Conservation (phyloP, 1,140 invertebrate genomes). For the Hestina assimilis region DNA sequence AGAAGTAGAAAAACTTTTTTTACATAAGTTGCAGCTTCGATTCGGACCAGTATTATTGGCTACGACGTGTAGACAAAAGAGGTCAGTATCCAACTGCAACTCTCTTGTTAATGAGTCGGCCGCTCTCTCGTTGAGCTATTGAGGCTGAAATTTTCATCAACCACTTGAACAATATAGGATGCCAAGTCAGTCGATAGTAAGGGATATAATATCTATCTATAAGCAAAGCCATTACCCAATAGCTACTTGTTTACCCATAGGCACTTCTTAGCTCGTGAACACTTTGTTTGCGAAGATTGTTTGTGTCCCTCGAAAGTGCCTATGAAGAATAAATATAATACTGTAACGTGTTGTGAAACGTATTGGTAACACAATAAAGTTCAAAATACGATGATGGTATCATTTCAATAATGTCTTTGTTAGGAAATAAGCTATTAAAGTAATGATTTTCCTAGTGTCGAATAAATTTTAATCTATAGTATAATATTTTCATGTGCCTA, state of each 20-base stretch:
- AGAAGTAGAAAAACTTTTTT: too few relatives aligned
- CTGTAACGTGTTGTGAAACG: not conserved
- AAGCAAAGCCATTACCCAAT: slow-evolving; percentile 17
- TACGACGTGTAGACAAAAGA: too few relatives aligned
- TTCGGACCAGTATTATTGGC: too few relatives aligned
- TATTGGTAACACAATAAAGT: not conserved
- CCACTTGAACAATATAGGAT: not conserved
- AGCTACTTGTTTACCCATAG: slow-evolving; percentile 16
- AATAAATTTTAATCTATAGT: not conserved
- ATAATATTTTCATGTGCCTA: too few relatives aligned
- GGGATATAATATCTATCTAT: slow-evolving; percentile 12
- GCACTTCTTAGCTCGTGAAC: slow-evolving; percentile 14
- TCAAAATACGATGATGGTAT: not conserved
- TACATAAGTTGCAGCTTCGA: too few relatives aligned
- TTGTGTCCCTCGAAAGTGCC: slow-evolving; percentile 17
- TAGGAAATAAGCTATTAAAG: slow-evolving; percentile 5
- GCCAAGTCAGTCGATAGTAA: not conserved
- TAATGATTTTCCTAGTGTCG: slow-evolving; percentile 1
- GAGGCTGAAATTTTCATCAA: not conserved
- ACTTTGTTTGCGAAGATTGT: slow-evolving; percentile 22
- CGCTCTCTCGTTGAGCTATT: not conserved
- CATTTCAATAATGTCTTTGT: not conserved
- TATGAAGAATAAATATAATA: slow-evolving; percentile 11
- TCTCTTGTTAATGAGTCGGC: not conserved
- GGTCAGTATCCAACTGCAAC: too few relatives aligned